phyloP scores from a whole-genome alignment of 30 jellyfish, hydroid and myxozoan species.

The Aurelia coerulea region DNA sequence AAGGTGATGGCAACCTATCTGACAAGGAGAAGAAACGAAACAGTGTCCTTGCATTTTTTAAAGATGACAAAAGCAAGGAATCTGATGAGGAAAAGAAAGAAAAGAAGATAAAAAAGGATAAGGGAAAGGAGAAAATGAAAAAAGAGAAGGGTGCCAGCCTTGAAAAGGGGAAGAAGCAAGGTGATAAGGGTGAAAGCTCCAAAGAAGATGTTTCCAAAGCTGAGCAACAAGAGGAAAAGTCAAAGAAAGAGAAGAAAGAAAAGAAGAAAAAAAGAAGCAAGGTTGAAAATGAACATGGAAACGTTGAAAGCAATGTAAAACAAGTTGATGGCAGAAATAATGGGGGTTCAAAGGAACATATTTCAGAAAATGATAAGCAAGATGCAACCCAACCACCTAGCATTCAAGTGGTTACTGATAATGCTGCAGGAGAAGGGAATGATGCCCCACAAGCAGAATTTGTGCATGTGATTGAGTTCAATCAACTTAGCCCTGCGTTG shows the following conservation, averaged over 20 bases:
- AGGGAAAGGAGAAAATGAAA: not conserved
- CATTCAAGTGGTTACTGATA: too few species aligned
- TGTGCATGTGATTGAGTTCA: too few species aligned
- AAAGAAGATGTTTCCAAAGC: too few species aligned
- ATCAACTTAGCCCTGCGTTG: not conserved
- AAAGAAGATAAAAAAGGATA: slow-evolving; percentile 9
- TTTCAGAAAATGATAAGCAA: not conserved
- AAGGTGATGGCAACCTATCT: slow-evolving; percentile 31
- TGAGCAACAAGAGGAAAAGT: too few species aligned
- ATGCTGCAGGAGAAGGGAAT: too few species aligned
- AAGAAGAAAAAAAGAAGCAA: too few species aligned
- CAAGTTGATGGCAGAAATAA: not conserved
- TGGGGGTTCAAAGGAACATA: slow-evolving; percentile 1
- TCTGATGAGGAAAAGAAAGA: not conserved
- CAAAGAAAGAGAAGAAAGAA: too few species aligned
- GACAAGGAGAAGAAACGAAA: slow-evolving; percentile 31
- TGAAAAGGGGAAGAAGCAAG: too few species aligned
- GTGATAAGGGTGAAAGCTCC: too few species aligned
- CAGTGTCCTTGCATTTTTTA: slow-evolving; percentile 44
- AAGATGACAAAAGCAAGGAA: slow-evolving; percentile 31
- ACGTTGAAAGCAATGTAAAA: not conserved
- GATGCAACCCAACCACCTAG: not conserved
- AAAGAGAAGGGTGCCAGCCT: too few species aligned
- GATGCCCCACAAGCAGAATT: too few species aligned
- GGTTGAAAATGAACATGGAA: too few species aligned